Conservation (phyloP, 2,113 vertebrate genomes). For the Myodes glareolus region DNA sequence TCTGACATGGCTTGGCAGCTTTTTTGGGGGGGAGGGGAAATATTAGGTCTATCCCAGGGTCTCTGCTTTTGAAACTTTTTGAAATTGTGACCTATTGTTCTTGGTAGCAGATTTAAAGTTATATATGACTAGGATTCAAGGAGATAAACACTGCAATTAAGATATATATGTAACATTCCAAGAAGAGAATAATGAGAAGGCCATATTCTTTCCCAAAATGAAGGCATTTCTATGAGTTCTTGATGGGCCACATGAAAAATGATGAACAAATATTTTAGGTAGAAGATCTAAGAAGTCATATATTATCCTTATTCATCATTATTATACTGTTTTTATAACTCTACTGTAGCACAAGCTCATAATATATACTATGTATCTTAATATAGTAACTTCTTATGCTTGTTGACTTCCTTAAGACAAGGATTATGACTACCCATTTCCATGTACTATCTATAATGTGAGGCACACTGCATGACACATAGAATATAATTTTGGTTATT, state of each 20-base stretch:
- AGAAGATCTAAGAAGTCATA: not conserved
- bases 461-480: not conserved
- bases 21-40: not conserved
- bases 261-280: not conserved
- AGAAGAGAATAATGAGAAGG: not conserved
- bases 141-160: not conserved
- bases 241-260: not conserved
- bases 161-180: not conserved
- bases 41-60: not conserved
- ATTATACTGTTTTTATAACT: conserved; percentile 1
- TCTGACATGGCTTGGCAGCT: not conserved
- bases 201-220: not conserved
- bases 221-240: not conserved
- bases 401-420: not conserved
- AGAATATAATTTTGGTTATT: not conserved
- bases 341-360: not conserved
- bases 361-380: not conserved
- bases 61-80: not conserved
- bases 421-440: not conserved
- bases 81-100: not conserved
- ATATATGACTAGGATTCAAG: not conserved
- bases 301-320: not conserved
- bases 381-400: not conserved
- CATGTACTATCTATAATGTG: not conserved
- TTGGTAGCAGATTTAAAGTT: not conserved